Evolutionary conservation across 2,113 vertebrate genomes (phyloP), one percentile per base, ranked within the genome.

Genomic region (Anhinga anhinga): DNA sequence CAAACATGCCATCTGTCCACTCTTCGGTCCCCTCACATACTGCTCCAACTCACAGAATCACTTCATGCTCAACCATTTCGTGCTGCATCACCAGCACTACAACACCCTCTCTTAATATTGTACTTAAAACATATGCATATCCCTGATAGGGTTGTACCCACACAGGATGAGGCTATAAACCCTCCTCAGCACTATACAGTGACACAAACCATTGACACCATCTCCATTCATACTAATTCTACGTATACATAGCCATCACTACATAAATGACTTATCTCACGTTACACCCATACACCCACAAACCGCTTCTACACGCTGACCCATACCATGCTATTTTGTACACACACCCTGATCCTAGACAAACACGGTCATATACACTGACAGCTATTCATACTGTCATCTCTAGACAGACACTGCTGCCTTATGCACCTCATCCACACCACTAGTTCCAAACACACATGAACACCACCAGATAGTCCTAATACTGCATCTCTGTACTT

Each of bases 231-330:
- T 38, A 16, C 18, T n/a, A 20, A 32, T 67, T 62, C 40, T 80
- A 20, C 45, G 9, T 18, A 32, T 15, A 10, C 1, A 1, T 78
- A 65, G 15, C 49, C 1, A 4, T 30, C 34, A 13, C 56, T 66
- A 36, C 18, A 5, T 49, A 34, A 42, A 47, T 14, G 3, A 70
- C 20, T 87, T 84, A 17, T 22, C 17, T 27, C 38, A 12, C 0
- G 0, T 47, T 72, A 18, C 7, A 71, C 47, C 32, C 1, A 3
- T 73, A 32, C 23, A 63, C 23, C 15, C 53, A 45, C 26, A 0
- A 2, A 45, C 32, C n/a, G 23, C 36, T 79, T 83, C 58, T 32
- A 4, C 2, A 23, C 25, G 26, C 8, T 29, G 34, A 36, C 7
- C 49, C 16, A 11, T 26, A 21, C 25, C 3, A 1, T 42, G 34